Evolutionary conservation across 23 tunicate species (phyloP).

Genomic region (Styela plicata): DNA sequence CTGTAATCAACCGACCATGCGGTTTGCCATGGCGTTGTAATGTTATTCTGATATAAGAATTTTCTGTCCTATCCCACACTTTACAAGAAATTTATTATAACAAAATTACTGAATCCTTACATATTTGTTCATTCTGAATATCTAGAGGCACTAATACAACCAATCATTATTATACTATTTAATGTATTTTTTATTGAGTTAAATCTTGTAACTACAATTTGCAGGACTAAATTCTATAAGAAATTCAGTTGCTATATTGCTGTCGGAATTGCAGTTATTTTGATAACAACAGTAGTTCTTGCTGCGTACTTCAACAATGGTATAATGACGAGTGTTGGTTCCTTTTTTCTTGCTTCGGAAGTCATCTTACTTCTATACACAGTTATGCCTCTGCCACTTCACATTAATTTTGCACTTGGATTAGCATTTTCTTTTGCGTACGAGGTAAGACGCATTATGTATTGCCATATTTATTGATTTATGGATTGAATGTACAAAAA

Average conservation of each 20-base stretch:
- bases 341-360: constrained; percentile 42
- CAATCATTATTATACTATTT: too few relatives aligned
- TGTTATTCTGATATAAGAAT: too few relatives aligned
- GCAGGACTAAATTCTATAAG: constrained; percentile 32
- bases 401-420: constrained; percentile 35
- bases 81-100: too few relatives aligned
- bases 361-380: constrained; percentile 52
- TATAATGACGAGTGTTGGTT: constrained; percentile 36
- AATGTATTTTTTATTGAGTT: too few relatives aligned
- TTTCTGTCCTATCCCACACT: too few relatives aligned
- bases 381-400: constrained; percentile 62
- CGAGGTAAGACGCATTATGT: constrained; percentile 45
- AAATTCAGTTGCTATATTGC: constrained; percentile 30
- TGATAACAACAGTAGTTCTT: constrained; percentile 39
- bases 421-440: constrained; percentile 46
- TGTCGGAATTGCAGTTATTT: constrained; percentile 22
- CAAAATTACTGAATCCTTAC: too few relatives aligned
- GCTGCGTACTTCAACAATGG: constrained; percentile 27
- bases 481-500: too few relatives aligned
- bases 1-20: too few relatives aligned
- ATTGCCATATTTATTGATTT: not conserved
- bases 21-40: too few relatives aligned
- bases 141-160: too few relatives aligned
- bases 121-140: too few relatives aligned
- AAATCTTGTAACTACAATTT: too few relatives aligned